phyloP scores from a whole-genome alignment of 2,797 vertebrate species.

The Selene dorsalis region DNA sequence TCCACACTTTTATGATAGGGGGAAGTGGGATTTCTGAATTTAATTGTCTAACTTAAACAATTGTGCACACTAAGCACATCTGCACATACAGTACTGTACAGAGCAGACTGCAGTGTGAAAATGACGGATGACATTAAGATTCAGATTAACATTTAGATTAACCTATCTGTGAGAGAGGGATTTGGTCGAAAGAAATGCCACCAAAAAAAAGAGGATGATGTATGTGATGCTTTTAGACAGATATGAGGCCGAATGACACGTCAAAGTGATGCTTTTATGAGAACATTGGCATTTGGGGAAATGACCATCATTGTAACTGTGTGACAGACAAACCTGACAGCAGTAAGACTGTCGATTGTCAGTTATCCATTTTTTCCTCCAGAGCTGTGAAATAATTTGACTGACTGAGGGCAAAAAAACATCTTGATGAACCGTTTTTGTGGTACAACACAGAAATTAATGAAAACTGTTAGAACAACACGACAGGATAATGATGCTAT shows the following conservation, averaged over 20 bases:
- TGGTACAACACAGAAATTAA: neutral
- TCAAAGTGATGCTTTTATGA: constrained; percentile 52
- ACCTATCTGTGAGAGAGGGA: constrained; percentile 38
- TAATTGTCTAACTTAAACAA: constrained; percentile 46
- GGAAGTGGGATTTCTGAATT: constrained; percentile 37
- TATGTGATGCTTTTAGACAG: constrained; percentile 48
- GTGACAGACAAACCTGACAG: constrained; percentile 10
- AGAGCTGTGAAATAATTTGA: constrained; percentile 13
- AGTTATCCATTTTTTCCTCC: neutral
- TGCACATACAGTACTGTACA: neutral
- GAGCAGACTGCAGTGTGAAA: constrained; percentile 19
- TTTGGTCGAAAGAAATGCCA: constrained; percentile 37
- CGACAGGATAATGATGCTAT: neutral
- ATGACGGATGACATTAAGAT: constrained; percentile 29
- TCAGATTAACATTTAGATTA: constrained; percentile 64
- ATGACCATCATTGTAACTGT: constrained; percentile 23
- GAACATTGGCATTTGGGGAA: constrained; percentile 42
- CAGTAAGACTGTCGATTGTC: neutral
- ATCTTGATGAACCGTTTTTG: neutral
- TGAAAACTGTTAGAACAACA: neutral
- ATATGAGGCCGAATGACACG: constrained; percentile 48
- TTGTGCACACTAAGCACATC: constrained; percentile 5
- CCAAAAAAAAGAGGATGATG: constrained; percentile 40
- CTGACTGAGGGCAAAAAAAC: neutral
- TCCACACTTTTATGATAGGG: constrained; percentile 20